Evolutionary conservation across 2,888 invertebrate genomes (phyloP).

Genomic region (Plebejus argus): DNA sequence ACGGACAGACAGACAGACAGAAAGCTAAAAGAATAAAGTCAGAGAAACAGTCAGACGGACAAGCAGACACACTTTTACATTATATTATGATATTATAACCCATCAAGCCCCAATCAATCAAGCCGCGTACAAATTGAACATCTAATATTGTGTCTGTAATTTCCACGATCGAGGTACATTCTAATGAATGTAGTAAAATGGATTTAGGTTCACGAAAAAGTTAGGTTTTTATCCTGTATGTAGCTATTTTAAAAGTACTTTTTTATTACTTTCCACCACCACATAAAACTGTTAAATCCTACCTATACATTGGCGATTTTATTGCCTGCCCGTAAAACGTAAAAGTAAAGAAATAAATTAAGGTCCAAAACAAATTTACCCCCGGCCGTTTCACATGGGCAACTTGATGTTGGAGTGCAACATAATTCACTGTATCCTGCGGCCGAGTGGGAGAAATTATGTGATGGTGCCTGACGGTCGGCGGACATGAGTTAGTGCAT

Average conservation of each 20-base stretch:
- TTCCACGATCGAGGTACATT: too few relatives aligned
- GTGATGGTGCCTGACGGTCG: constrained; percentile 58
- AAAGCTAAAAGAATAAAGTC: too few relatives aligned
- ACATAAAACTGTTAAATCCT: neutral
- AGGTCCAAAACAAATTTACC: constrained; percentile 26
- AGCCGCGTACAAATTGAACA: too few relatives aligned
- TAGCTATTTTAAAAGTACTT: neutral
- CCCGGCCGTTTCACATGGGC: constrained; percentile 38
- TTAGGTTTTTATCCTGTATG: too few relatives aligned
- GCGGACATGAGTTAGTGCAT: constrained; percentile 25
- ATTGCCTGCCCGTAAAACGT: neutral
- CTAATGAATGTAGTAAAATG: too few relatives aligned
- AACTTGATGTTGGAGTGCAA: constrained; percentile 59
- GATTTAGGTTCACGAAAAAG: too few relatives aligned
- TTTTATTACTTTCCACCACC: neutral
- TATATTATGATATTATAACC: too few relatives aligned
- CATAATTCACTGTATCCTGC: constrained; percentile 76
- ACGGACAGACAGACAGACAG: neutral
- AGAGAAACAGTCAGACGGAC: too few relatives aligned
- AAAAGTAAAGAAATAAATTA: constrained; percentile 12
- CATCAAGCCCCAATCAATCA: too few relatives aligned
- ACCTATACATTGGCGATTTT: neutral
- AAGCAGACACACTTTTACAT: neutral
- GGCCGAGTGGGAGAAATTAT: constrained; percentile 60
- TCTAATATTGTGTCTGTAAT: too few relatives aligned